A percentile compares a stretch with the other conserved stretches of the same genome.
phyloP scores from a whole-genome alignment of 2,888 invertebrate species.

The Spisula subtruncata region DNA sequence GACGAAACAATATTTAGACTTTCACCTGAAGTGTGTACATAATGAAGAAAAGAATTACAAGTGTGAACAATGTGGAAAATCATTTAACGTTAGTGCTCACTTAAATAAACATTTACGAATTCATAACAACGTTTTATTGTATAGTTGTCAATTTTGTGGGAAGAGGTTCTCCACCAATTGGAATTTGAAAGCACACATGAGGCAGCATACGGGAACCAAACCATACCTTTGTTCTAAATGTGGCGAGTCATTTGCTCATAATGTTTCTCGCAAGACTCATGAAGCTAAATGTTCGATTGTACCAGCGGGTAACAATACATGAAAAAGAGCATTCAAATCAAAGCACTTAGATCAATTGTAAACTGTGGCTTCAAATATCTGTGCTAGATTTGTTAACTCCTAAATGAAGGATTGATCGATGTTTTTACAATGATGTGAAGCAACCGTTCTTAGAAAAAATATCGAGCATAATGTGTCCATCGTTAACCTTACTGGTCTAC shows the following conservation, averaged over 20 bases:
- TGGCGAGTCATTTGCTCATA: conserved; percentile 16
- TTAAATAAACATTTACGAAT: not conserved
- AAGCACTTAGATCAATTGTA: no score
- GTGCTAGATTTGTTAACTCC: no score
- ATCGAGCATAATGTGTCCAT: no score
- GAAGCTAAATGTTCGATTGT: not conserved
- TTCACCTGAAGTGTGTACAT: not conserved
- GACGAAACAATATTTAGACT: not conserved
- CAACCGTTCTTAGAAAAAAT: no score
- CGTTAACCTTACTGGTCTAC: no score
- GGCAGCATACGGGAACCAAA: not conserved
- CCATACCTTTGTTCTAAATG: not conserved
- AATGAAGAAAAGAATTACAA: not conserved
- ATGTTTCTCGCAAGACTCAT: conserved; percentile 1
- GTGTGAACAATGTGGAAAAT: not conserved
- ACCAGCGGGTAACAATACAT: not conserved
- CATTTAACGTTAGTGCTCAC: not conserved
- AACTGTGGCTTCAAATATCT: no score
- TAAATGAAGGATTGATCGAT: no score
- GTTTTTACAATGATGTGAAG: no score
- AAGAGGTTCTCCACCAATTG: not conserved
- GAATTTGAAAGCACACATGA: conserved; percentile 23
- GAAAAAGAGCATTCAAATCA: no score
- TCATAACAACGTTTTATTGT: not conserved
- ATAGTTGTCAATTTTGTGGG: conserved; percentile 7